Conservation (phyloP, 2,797 vertebrate species). For the Girardinus metallicus region DNA sequence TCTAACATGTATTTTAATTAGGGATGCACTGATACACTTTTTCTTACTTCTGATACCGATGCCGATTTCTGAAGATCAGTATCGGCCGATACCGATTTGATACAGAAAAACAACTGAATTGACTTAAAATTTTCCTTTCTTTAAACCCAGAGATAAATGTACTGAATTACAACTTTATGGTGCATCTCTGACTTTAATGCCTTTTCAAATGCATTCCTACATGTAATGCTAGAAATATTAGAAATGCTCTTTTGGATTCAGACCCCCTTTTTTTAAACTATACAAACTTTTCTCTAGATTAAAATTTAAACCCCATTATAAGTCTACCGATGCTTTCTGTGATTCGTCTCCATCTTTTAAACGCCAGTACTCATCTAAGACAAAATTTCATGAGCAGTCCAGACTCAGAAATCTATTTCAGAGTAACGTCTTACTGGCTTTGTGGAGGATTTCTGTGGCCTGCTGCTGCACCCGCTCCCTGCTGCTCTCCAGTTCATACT, state of each 20-base stretch:
- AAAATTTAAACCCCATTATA: background rate
- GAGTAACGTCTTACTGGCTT: slow-evolving; percentile 86
- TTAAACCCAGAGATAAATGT: too few relatives aligned
- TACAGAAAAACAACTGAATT: too few relatives aligned
- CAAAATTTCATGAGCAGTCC: background rate
- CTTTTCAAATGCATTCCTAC: background rate
- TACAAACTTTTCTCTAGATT: background rate
- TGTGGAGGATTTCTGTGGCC: slow-evolving; percentile 94
- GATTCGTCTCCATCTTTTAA: background rate
- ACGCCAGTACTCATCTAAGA: background rate
- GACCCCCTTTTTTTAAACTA: background rate
- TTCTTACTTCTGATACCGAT: too few relatives aligned
- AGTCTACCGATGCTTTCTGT: background rate
- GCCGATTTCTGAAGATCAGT: too few relatives aligned
- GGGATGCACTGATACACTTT: background rate
- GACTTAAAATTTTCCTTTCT: too few relatives aligned
- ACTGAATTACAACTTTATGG: too few relatives aligned
- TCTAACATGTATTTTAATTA: background rate
- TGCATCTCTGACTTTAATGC: background rate
- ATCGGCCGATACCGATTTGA: too few relatives aligned
- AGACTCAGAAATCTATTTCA: background rate
- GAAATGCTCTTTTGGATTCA: background rate
- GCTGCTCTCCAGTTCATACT: slow-evolving; percentile 93
- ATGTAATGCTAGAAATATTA: background rate
- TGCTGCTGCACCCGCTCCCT: slow-evolving; percentile 94